Base-by-base conservation (phyloP, 1,140 invertebrate genomes). In the Scaptomyza montana region DNA sequence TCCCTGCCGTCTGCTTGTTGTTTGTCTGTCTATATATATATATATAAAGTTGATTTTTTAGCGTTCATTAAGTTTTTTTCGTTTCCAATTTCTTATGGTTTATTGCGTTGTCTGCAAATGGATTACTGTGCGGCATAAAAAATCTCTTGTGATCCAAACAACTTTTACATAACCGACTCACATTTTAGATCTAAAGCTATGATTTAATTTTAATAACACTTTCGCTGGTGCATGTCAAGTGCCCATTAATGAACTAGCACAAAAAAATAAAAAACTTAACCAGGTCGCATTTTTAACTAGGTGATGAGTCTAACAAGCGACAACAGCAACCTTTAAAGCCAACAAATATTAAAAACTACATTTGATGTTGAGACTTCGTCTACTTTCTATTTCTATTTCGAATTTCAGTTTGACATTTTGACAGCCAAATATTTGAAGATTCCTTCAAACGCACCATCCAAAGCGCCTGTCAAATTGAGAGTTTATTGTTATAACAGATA, bases 151-250 rank as follows among this genome's bases (percentile, higher is more conserved):
- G 30, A 30, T 30, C 30, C 30, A 16, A 30, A 57, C 56, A 25
- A 49, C 21, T 25, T 25, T 25, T 25, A 25, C 21, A 25, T 25
- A 25, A 25, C 47, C 28, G 21, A 25, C 21, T 19, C 21, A 12
- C 5, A n/a, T 39, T 41, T 43, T 66, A 12, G 21, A 62, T 53
- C 25, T 54, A 33, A 54, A 77, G 51, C 60, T 78, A 54, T 82
- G 70, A 87, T 82, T 78, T 65, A 68, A 62, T 82, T 79, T 78
- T 82, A 89, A 87, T 89, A 73, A 78, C 69, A 89, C 82, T 87
- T 87, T 87, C 78, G 77, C 59, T 47, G 41, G 53, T 66, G 69
- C 77, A 84, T 77, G 80, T 84, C 56, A 45, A 65, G 51, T 63
- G 57, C 28, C 57, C 65, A 75, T 77, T 77, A 86, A 63, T 64